Conservation (phyloP, 2,797 vertebrate species). For the Basileuterus tristriatus region DNA sequence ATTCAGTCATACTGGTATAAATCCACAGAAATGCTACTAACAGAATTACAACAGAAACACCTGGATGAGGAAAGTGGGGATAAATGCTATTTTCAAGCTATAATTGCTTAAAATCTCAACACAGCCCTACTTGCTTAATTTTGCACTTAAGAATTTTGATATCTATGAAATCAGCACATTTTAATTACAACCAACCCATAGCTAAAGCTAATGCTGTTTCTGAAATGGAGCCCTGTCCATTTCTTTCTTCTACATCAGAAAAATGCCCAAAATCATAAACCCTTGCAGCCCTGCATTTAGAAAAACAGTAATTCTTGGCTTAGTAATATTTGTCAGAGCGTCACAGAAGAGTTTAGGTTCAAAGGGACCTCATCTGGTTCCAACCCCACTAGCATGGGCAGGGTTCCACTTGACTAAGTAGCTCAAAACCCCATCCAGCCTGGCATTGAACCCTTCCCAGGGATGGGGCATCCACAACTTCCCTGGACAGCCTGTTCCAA, state of each 20-base stretch:
- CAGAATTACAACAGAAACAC: not conserved
- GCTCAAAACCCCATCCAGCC: not conserved
- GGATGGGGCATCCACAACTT: not conserved
- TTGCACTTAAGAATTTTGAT: not conserved
- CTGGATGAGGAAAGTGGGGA: not conserved
- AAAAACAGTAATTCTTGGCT: not conserved
- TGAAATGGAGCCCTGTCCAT: not conserved
- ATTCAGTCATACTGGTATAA: not conserved
- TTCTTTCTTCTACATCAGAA: not conserved
- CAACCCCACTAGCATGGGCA: accelerated
- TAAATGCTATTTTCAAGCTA: not conserved
- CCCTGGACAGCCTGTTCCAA: not conserved
- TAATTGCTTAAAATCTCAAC: not conserved
- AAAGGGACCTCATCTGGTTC: not conserved
- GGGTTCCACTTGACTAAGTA: not conserved
- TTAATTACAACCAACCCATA: not conserved
- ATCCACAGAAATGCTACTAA: not conserved
- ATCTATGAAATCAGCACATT: not conserved
- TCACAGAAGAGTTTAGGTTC: not conserved
- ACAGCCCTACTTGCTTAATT: not conserved
- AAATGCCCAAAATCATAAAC: not conserved
- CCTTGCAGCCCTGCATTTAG: not conserved
- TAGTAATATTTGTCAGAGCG: not conserved
- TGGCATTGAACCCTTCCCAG: not conserved
- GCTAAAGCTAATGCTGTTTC: not conserved